phyloP scores from a whole-genome alignment of 2,888 invertebrate genomes.

The Tenthredo distinguenda region DNA sequence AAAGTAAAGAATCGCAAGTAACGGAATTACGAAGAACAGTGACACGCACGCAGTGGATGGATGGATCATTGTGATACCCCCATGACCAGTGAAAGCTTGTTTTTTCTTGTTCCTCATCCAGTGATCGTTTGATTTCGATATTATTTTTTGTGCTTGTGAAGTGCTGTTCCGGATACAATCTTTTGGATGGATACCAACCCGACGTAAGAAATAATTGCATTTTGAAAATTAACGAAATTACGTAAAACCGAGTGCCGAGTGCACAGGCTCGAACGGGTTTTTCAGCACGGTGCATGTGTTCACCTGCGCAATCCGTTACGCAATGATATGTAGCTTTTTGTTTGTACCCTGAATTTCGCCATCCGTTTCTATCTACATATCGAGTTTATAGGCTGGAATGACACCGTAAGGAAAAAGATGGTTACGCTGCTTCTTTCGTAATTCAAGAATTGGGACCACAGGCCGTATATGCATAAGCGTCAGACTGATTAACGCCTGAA shows the following conservation, averaged over 20 bases:
- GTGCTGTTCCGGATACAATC: slow-evolving; percentile 11
- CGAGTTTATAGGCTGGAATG: not conserved
- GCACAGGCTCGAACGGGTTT: not conserved
- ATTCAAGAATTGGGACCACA: slow-evolving; percentile 36
- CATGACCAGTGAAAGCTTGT: slow-evolving; percentile 4
- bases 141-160: not conserved
- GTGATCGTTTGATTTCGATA: not conserved
- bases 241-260: not conserved
- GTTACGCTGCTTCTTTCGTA: not conserved
- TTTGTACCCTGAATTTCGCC: not conserved
- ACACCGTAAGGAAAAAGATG: no score
- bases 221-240: not conserved
- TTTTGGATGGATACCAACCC: slow-evolving; percentile 32
- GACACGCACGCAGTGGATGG: not conserved
- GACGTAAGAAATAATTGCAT: not conserved
- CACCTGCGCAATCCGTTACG: not conserved
- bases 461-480: not conserved
- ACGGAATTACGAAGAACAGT: slow-evolving; percentile 8
- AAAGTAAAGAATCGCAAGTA: not conserved
- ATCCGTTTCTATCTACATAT: not conserved
- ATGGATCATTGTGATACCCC: not conserved
- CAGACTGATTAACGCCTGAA: slow-evolving; percentile 34
- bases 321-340: not conserved
- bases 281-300: not conserved
- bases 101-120: not conserved